A percentile compares a stretch with the other conserved stretches of the same genome.
Evolutionary conservation across 2,797 vertebrate genomes (phyloP).

Genomic region (Chloroceryle amazona): DNA sequence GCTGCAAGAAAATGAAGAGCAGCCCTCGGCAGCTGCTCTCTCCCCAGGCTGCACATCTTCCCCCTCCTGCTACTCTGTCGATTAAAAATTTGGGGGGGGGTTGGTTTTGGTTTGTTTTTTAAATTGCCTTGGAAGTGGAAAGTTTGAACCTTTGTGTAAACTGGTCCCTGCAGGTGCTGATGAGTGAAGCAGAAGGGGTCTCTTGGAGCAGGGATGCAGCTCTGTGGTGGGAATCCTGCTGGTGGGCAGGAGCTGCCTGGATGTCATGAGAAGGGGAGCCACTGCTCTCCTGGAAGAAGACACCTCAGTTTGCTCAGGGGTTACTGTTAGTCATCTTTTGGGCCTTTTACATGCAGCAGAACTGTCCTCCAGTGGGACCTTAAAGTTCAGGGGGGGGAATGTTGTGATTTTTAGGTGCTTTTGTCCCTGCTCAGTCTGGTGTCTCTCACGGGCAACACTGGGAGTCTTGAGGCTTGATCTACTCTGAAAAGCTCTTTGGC

Average conservation of each 20-base stretch:
- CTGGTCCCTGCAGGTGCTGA: background rate
- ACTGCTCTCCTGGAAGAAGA: background rate
- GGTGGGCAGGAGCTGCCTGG: background rate
- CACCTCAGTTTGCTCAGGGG: background rate
- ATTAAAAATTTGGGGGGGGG: background rate
- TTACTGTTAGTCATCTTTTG: background rate
- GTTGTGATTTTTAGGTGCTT: background rate
- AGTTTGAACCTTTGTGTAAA: background rate
- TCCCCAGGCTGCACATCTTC: background rate
- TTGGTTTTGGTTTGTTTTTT: background rate
- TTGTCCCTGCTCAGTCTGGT: background rate
- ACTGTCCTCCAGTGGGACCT: background rate
- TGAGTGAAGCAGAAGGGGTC: background rate
- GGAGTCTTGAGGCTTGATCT: background rate
- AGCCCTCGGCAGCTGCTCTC: background rate
- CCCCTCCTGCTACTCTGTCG: background rate
- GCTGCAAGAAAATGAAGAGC: background rate
- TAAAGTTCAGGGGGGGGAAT: background rate
- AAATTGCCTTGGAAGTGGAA: background rate
- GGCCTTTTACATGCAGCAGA: background rate
- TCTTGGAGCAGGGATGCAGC: background rate
- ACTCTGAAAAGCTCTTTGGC: background rate
- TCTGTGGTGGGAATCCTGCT: background rate
- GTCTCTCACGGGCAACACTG: background rate
- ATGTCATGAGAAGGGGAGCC: accelerated